These are phyloP conservation scores for Pseudococcus longispinus DNA, from an alignment of 2,888 invertebrate genomes.

Conservation along the genomic window DNA sequence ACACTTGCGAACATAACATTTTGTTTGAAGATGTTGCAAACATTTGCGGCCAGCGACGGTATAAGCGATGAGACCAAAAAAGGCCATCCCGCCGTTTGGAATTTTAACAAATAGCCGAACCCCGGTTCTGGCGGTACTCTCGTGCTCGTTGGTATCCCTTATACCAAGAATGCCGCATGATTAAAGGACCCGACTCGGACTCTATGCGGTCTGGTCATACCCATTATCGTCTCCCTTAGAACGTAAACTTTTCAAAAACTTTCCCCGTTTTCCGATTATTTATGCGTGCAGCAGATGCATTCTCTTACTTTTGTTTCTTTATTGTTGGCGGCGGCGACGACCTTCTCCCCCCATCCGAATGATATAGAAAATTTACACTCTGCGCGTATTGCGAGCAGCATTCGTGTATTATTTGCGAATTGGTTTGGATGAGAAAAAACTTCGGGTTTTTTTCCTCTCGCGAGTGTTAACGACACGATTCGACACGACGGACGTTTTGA, in stretches of 20 bases:
- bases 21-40: slow-evolving; percentile 56
- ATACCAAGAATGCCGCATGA: slow-evolving; percentile 55
- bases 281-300: slow-evolving; percentile 56
- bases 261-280: slow-evolving; percentile 56
- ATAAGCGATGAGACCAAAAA: slow-evolving; percentile 43
- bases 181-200: slow-evolving; percentile 55
- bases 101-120: slow-evolving; percentile 53
- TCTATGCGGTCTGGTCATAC: slow-evolving; percentile 55
- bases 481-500: too few relatives aligned
- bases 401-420: not conserved
- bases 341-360: too few relatives aligned
- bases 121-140: not conserved
- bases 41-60: slow-evolving; percentile 54
- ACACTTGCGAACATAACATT: slow-evolving; percentile 56
- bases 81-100: slow-evolving; percentile 51
- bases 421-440: not conserved
- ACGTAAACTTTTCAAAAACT: slow-evolving; percentile 57
- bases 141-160: slow-evolving; percentile 41
- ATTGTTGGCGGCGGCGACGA: not conserved
- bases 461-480: not conserved
- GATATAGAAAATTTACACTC: slow-evolving; percentile 12
- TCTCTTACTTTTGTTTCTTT: slow-evolving; percentile 50
- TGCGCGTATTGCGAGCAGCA: not conserved
- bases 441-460: not conserved
- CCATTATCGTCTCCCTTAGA: slow-evolving; percentile 57